A percentile compares a stretch with the other conserved stretches of the same genome.
Evolutionary conservation across 2,113 vertebrate species (phyloP).

Genomic region (Sturnira hondurensis): DNA sequence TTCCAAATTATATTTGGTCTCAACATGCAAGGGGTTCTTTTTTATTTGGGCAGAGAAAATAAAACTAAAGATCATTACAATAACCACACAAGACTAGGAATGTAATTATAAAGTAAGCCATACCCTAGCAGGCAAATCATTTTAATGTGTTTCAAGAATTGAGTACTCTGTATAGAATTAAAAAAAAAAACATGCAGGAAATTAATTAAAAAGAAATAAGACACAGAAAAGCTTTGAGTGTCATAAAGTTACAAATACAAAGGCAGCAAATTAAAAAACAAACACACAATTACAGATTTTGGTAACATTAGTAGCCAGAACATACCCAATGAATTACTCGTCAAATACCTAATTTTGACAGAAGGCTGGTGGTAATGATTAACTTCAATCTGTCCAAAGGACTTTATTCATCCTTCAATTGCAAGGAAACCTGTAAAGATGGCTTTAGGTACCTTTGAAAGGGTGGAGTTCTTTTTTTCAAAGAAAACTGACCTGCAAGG

Average conservation of each 20-base stretch:
- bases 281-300: background rate
- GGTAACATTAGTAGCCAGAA: background rate
- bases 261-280: background rate
- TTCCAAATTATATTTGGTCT: constrained; percentile 17
- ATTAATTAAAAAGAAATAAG: constrained; percentile 31
- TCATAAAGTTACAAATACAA: constrained; percentile 39
- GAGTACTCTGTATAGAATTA: constrained; percentile 18
- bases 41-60: background rate
- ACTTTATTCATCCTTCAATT: background rate
- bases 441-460: background rate
- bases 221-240: background rate
- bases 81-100: background rate
- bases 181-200: constrained; percentile 31
- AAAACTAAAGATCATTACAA: background rate
- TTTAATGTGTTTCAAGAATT: constrained; percentile 58
- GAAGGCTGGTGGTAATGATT: background rate
- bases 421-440: background rate
- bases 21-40: background rate
- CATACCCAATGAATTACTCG: background rate
- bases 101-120: constrained; percentile 26
- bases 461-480: background rate
- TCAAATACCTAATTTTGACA: background rate
- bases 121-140: constrained; percentile 25
- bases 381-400: background rate
- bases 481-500: background rate